Conservation (phyloP, 2,797 vertebrate genomes). For the Chiloscyllium punctatum region DNA sequence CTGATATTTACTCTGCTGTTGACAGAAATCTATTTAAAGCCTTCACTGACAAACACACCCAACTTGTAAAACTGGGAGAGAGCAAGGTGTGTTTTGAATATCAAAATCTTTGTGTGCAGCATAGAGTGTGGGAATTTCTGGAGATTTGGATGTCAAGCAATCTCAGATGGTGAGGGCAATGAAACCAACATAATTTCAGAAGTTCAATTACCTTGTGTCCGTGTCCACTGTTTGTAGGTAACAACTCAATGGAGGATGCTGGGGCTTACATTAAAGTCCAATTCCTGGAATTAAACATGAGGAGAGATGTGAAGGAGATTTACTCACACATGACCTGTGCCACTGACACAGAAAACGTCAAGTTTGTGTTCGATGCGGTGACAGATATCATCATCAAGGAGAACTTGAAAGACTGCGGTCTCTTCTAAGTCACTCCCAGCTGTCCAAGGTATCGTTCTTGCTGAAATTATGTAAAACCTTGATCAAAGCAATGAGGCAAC, state of each 20-base stretch:
- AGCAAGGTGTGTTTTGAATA: not conserved
- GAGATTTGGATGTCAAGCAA: not conserved
- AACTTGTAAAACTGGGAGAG: not conserved
- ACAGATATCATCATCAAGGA: conserved; percentile 99
- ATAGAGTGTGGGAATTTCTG: not conserved
- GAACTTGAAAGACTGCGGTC: conserved; percentile 95
- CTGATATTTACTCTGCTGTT: not conserved
- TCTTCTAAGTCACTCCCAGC: conserved; percentile 69
- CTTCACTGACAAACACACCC: not conserved
- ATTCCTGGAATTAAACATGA: conserved; percentile 91
- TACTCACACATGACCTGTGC: conserved; percentile 99
- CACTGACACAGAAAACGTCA: conserved; percentile 97
- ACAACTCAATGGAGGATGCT: conserved; percentile 90
- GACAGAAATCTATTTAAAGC: not conserved
- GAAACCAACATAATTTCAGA: not conserved
- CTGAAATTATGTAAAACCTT: not conserved
- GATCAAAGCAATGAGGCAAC: not conserved
- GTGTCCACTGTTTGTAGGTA: conserved; percentile 59
- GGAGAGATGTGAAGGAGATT: conserved; percentile 86
- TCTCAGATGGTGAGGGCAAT: not conserved
- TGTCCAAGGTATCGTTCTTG: conserved; percentile 36
- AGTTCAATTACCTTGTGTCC: not conserved
- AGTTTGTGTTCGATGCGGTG: conserved; percentile 96
- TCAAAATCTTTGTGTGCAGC: not conserved
- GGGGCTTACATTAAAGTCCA: conserved; percentile 94